Conservation (phyloP, 2,113 vertebrate species). For the Pachyramphus minor region DNA sequence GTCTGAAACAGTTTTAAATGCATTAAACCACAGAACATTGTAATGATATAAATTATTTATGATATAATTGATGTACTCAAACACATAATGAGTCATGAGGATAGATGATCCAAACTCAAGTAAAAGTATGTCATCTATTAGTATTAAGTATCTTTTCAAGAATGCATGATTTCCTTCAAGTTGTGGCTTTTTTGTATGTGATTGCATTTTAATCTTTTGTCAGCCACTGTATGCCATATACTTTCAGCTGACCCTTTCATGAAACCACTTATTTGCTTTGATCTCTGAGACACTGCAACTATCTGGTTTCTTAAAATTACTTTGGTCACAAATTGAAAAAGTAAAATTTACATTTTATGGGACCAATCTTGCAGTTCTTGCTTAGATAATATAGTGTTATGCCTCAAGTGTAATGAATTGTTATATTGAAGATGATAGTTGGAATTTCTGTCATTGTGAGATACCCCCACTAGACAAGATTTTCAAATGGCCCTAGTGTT, state of each 20-base stretch:
- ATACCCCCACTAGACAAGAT: not conserved
- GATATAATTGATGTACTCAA: slow-evolving; percentile 59
- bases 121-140: slow-evolving; percentile 60
- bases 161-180: slow-evolving; percentile 38
- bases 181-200: slow-evolving; percentile 11
- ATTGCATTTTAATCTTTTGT: slow-evolving; percentile 50
- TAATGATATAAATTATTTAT: slow-evolving; percentile 68
- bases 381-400: not conserved
- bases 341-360: not conserved
- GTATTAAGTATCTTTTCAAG: slow-evolving; percentile 57
- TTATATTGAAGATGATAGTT: not conserved
- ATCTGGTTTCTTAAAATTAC: not conserved
- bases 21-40: slow-evolving; percentile 41
- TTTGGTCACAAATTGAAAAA: not conserved
- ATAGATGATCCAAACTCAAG: slow-evolving; percentile 58
- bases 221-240: not conserved
- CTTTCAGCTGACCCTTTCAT: slow-evolving; percentile 6
- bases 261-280: not conserved
- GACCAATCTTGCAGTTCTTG: not conserved
- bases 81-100: slow-evolving; percentile 50
- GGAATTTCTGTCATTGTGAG: not conserved
- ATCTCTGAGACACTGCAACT: not conserved
- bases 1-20: slow-evolving; percentile 9
- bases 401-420: not conserved
- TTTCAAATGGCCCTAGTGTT: not conserved